Base-by-base conservation (phyloP, 2,797 vertebrate species). In the Mycteria americana region DNA sequence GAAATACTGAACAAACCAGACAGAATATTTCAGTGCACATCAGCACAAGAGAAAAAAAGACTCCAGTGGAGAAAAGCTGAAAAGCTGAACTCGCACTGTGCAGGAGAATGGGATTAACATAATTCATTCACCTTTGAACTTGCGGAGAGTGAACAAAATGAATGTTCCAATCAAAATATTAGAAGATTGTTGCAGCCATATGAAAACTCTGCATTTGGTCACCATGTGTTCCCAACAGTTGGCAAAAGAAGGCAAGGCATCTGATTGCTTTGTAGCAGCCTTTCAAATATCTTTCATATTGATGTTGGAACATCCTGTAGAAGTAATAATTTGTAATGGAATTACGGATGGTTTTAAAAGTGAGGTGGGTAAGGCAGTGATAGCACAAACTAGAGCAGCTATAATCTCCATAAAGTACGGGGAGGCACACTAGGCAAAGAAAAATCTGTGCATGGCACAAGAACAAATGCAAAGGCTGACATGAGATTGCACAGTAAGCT, bases 121-220 rank as follows among this genome's bases (percentile, higher is more conserved):
- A 95, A 96, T 75, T 84, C 57, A 60, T 78, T 92, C 80, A 91
- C 83, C 89, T 95, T 77, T 95, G 83, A 93, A 89, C 41, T 89
- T 75, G 23, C 14, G 43, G 35, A 75, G 77, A 93, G 24, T 31
- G 60, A 92, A 93, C 65, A 86, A 92, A 94, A 96, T 64, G 14
- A 89, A 91, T 69, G 67, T 69, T 75, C 33, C 48, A 77, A 41
- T 69, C 76, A 87, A 94, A 93, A 92, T 46, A 95, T 74, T 93
- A 88, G 35, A 91, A 72, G 65, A 84, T 33, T 65, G 33, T 90
- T 88, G 45, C 12, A 83, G 24, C 45, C n/a, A 15, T 69, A 75
- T 84, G 50, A 92, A 90, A 96, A 70, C 65, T 53, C 64, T 67
- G 45, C 60, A 75, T 78, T 95, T 95, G 85, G 23, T 33, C n/a